These are phyloP conservation scores for Drosophila teissieri DNA, from an alignment of 1,140 invertebrate genomes.

Conservation along the genomic window DNA sequence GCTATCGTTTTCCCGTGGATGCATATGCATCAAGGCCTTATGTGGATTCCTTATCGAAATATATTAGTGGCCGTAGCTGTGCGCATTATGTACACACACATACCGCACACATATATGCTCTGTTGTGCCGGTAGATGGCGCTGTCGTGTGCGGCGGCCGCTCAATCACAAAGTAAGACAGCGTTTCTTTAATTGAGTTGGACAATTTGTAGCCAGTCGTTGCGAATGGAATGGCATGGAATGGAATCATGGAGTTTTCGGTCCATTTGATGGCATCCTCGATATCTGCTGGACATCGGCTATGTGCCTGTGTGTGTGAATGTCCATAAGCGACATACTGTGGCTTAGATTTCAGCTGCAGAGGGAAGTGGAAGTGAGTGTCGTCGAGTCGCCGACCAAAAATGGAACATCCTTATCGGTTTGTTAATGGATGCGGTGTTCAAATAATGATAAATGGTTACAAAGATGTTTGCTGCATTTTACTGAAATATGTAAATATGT, in stretches of 20 bases:
- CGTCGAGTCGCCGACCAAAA: background rate
- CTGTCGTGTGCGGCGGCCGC: slow-evolving; percentile 23
- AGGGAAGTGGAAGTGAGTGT: no score
- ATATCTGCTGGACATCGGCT: background rate
- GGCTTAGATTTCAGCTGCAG: background rate
- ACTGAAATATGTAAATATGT: no score
- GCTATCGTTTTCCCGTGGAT: no score
- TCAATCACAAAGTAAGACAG: slow-evolving; percentile 79
- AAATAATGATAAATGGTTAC: no score
- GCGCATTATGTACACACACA: background rate
- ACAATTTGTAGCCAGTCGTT: slow-evolving; percentile 78
- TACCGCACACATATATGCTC: background rate
- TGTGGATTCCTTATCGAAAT: background rate
- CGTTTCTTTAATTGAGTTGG: slow-evolving; percentile 81
- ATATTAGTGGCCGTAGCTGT: background rate
- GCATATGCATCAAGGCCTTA: no score
- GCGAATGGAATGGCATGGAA: slow-evolving; percentile 31
- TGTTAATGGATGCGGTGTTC: background rate
- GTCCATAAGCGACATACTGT: background rate
- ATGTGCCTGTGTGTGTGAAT: background rate
- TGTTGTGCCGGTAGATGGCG: slow-evolving; percentile 28
- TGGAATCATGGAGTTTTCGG: slow-evolving; percentile 39
- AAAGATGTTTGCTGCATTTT: no score
- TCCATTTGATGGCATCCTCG: slow-evolving; percentile 7
- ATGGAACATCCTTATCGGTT: background rate